phyloP scores from a whole-genome alignment of 2,888 invertebrate genomes.

The Lamproptera curius region DNA sequence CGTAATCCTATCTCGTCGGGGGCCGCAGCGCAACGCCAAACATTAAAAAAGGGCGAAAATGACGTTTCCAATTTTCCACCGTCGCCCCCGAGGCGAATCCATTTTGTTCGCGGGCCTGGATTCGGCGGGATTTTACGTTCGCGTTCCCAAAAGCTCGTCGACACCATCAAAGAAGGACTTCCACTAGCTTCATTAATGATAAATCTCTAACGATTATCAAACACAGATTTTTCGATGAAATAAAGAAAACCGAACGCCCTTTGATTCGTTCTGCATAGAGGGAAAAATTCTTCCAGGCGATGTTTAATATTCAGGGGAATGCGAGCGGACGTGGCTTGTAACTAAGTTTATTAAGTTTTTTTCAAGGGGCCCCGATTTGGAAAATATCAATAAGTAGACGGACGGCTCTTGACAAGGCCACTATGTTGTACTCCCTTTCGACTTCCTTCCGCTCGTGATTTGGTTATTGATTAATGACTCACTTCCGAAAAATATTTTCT shows the following conservation, averaged over 20 bases:
- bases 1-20: constrained; percentile 57
- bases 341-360: constrained; percentile 48
- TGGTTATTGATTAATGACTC: neutral
- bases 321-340: constrained; percentile 33
- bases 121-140: constrained; percentile 62
- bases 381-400: constrained; percentile 24
- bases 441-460: neutral
- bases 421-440: constrained; percentile 3
- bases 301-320: constrained; percentile 45
- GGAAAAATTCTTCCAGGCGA: constrained; percentile 53
- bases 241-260: constrained; percentile 59
- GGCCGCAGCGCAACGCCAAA: constrained; percentile 57
- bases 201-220: constrained; percentile 29
- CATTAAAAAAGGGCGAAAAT: constrained; percentile 78
- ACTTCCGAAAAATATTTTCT: neutral
- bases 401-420: constrained; percentile 2
- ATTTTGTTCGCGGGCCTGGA: constrained; percentile 73
- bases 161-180: neutral
- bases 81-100: constrained; percentile 70
- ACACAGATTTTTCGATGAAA: constrained; percentile 61
- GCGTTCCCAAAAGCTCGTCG: constrained; percentile 29
- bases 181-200: constrained; percentile 46
- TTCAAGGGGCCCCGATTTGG: constrained; percentile 22
- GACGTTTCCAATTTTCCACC: constrained; percentile 80
- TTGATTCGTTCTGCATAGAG: constrained; percentile 45